phyloP scores from a whole-genome alignment of 2,888 invertebrate species.

The Eristalinus sepulchralis region DNA sequence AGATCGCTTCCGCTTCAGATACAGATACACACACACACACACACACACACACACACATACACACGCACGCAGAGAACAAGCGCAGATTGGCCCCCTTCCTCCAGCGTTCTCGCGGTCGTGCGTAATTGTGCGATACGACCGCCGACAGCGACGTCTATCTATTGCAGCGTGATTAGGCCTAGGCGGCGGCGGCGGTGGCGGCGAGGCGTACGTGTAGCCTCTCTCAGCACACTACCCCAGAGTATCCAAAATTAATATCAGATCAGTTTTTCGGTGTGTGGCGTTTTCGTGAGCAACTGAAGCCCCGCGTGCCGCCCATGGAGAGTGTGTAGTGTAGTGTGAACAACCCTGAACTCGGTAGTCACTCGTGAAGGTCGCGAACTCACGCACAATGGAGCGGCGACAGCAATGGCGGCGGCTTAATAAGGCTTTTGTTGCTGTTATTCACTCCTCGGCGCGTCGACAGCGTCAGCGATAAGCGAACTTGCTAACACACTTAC shows the following conservation, averaged over 20 bases:
- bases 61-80: slow-evolving; percentile 6
- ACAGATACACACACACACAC: slow-evolving; percentile 44
- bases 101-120: not conserved
- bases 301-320: slow-evolving; percentile 52
- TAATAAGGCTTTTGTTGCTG: slow-evolving; percentile 51
- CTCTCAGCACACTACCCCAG: slow-evolving; percentile 32
- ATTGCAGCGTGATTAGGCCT: slow-evolving; percentile 31
- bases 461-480: slow-evolving; percentile 41
- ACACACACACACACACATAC: slow-evolving; percentile 47
- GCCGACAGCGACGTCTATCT: slow-evolving; percentile 7
- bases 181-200: too few relatives aligned
- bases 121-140: slow-evolving; percentile 54
- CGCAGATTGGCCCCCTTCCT: not conserved
- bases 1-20: slow-evolving; percentile 68
- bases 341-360: slow-evolving; percentile 68
- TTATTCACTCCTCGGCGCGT: slow-evolving; percentile 24
- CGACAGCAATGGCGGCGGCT: slow-evolving; percentile 3
- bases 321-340: slow-evolving; percentile 20
- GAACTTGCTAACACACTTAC: slow-evolving; percentile 67
- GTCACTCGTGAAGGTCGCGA: slow-evolving; percentile 55
- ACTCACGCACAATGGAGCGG: slow-evolving; percentile 65
- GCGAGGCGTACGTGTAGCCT: not conserved
- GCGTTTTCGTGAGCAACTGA: slow-evolving; percentile 19
- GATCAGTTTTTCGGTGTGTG: slow-evolving; percentile 16
- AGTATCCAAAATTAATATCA: slow-evolving; percentile 52